Percentiles rank a stretch among this genome's conserved stretches.
Conservation (phyloP, 2,113 vertebrate genomes). For the Gavialis gangeticus region DNA sequence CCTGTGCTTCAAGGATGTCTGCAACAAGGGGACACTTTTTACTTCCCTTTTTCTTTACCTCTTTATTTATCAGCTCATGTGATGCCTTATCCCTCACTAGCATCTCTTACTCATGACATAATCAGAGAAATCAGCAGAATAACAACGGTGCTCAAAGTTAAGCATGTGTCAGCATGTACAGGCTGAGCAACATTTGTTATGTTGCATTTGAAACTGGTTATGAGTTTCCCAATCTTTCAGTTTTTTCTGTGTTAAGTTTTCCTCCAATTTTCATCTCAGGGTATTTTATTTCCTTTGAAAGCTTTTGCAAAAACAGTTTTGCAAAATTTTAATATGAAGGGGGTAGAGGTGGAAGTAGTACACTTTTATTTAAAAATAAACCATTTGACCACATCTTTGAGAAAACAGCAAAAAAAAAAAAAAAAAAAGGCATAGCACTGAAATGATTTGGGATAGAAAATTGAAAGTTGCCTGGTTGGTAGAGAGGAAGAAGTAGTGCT, state of each 20-base stretch:
- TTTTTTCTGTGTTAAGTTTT: neutral
- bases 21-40: neutral
- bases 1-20: neutral
- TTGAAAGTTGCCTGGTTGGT: neutral
- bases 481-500: neutral
- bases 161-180: neutral
- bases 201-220: accelerated
- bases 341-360: neutral
- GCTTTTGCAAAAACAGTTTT: accelerated
- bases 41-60: neutral
- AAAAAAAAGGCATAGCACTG: neutral
- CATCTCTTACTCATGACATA: neutral
- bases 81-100: neutral
- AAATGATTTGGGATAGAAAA: neutral
- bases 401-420: too few relatives aligned
- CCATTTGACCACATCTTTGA: neutral
- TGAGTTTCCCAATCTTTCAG: neutral
- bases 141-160: neutral
- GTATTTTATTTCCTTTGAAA: neutral
- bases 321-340: accelerated
- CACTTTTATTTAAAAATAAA: neutral
- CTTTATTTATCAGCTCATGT: neutral
- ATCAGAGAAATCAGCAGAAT: neutral
- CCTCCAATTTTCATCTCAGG: neutral
- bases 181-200: neutral